Evolutionary conservation across 2,888 invertebrate species (phyloP).

Genomic region (Melangyna quadrimaculata): DNA sequence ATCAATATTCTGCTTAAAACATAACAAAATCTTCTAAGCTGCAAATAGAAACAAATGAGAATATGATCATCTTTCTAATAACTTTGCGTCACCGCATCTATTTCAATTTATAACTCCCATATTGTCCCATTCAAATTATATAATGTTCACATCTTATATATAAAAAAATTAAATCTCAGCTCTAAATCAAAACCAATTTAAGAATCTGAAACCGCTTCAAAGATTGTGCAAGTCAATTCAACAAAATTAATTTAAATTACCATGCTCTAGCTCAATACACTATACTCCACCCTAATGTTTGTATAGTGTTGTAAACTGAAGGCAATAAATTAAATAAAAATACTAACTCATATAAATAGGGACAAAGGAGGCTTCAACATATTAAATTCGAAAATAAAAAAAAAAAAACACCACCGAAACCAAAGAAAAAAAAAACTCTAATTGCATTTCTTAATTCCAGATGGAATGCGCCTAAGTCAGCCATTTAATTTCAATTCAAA

Average conservation of each 20-base stretch:
- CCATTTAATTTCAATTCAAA: conserved; percentile 27
- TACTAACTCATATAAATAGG: conserved; percentile 13
- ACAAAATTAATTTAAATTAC: conserved; percentile 60
- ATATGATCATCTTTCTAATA: not conserved
- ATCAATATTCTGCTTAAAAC: too few relatives aligned
- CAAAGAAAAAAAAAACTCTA: conserved; percentile 9
- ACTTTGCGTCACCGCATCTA: not conserved
- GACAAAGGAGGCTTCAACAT: not conserved
- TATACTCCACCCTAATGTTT: not conserved
- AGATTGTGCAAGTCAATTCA: conserved; percentile 56
- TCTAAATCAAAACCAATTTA: conserved; percentile 63
- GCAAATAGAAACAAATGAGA: not conserved
- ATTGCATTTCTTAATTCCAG: conserved; percentile 54
- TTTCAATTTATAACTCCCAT: not conserved
- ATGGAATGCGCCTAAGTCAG: conserved; percentile 46
- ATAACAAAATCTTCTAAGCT: not conserved
- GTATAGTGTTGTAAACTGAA: not conserved
- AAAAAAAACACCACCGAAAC: not conserved
- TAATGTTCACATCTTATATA: not conserved
- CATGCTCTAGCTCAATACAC: too few relatives aligned
- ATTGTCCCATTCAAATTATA: too few relatives aligned
- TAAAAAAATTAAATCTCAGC: conserved; percentile 27
- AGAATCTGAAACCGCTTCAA: conserved; percentile 14
- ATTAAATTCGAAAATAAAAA: not conserved
- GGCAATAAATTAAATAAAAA: conserved; percentile 11